Conservation (phyloP, 37 sponge, comb jelly and placozoan species). For the Ianthella basta region DNA sequence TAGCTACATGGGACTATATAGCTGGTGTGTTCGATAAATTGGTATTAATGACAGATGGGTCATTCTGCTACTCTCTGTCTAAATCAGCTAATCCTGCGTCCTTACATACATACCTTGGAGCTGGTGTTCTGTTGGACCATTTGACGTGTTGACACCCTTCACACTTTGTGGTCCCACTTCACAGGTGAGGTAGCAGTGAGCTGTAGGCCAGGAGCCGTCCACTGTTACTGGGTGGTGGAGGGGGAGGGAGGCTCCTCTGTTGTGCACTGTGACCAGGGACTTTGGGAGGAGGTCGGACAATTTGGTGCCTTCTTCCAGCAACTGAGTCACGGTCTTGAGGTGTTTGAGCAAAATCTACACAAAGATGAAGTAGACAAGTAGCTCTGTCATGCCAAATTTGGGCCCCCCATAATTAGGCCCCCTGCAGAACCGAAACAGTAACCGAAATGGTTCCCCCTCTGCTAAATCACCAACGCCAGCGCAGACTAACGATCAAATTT, state of each 20-base stretch:
- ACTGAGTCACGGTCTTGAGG: no score
- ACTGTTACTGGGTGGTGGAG: not conserved
- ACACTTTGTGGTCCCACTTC: not conserved
- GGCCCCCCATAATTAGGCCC: no score
- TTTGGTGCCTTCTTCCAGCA: not conserved
- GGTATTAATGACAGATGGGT: no score
- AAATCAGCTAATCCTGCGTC: no score
- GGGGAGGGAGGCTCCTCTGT: not conserved
- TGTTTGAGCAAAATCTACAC: no score
- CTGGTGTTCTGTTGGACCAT: no score
- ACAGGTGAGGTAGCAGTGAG: not conserved
- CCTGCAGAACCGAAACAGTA: not conserved
- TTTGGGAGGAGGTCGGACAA: not conserved
- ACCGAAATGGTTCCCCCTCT: not conserved
- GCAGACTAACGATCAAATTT: not conserved
- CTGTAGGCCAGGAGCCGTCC: not conserved
- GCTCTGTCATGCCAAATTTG: not conserved
- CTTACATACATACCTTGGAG: no score
- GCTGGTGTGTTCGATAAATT: no score
- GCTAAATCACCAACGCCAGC: not conserved
- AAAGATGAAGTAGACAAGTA: not conserved
- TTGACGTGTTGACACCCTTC: no score
- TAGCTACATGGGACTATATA: no score
- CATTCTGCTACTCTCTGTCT: no score
- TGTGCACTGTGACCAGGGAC: not conserved